phyloP scores from a whole-genome alignment of 2,797 vertebrate species.

The Rhinella marina region DNA sequence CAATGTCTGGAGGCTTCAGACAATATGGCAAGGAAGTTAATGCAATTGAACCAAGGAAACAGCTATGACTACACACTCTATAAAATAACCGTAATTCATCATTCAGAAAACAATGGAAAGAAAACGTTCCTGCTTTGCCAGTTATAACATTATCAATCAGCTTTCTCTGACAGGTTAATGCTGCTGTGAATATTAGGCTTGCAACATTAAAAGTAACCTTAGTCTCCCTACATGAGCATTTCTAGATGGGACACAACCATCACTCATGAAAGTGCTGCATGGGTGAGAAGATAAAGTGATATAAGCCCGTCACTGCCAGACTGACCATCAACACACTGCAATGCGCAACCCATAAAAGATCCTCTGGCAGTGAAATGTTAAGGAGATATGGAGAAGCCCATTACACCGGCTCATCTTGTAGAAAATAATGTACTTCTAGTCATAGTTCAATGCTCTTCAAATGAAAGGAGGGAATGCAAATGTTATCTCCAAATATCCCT shows the following conservation, averaged over 20 bases:
- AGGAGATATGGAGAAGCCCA: slow-evolving; percentile 32
- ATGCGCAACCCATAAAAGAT: slow-evolving; percentile 59
- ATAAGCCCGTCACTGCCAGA: slow-evolving; percentile 52
- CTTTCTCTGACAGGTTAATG: slow-evolving; percentile 63
- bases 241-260: slow-evolving; percentile 64
- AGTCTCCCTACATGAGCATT: slow-evolving; percentile 60
- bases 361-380: slow-evolving; percentile 47
- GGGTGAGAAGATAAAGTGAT: slow-evolving; percentile 64
- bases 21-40: slow-evolving; percentile 78
- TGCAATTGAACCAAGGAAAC: slow-evolving; percentile 77
- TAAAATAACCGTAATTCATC: slow-evolving; percentile 73
- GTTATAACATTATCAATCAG: slow-evolving; percentile 63
- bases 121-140: slow-evolving; percentile 63
- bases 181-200: slow-evolving; percentile 66
- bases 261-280: slow-evolving; percentile 60
- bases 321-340: slow-evolving; percentile 60
- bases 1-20: slow-evolving; percentile 72
- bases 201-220: slow-evolving; percentile 66
- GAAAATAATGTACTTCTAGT: slow-evolving; percentile 43
- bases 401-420: slow-evolving; percentile 31
- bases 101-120: slow-evolving; percentile 72
- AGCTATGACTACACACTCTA: slow-evolving; percentile 72
- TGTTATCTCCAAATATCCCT: slow-evolving; percentile 35
- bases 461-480: slow-evolving; percentile 43
- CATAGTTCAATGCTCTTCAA: slow-evolving; percentile 46